Percentiles rank a stretch among this genome's conserved stretches.
Evolutionary conservation across 1,140 invertebrate species (phyloP).

Genomic region (Drosophila ficusphila): DNA sequence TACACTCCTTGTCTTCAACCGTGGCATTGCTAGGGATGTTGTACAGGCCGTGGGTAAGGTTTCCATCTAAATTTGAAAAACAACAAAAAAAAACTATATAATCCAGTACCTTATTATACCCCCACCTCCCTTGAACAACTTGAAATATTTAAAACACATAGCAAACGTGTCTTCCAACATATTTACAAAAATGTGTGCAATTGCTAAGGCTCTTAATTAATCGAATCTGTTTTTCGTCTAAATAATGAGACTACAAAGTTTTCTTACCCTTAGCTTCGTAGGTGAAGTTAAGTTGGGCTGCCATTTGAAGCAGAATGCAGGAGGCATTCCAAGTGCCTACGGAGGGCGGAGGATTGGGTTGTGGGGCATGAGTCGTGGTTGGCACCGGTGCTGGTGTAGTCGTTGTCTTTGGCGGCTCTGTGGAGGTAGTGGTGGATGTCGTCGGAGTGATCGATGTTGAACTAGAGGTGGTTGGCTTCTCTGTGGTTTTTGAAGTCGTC

Average conservation of each 20-base stretch:
- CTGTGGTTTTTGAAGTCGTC: constrained; percentile 32
- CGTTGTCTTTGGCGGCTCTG: constrained; percentile 47
- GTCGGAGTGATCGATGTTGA: constrained; percentile 36
- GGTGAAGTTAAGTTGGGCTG: constrained; percentile 86
- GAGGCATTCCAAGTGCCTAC: constrained; percentile 86
- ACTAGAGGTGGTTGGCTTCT: constrained; percentile 19
- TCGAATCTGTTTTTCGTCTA: too few relatives aligned
- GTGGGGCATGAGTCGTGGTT: constrained; percentile 62
- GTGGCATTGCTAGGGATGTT: constrained; percentile 67
- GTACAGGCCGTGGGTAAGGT: constrained; percentile 44
- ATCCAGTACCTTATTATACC: too few relatives aligned
- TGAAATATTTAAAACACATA: too few relatives aligned
- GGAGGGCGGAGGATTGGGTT: constrained; percentile 84
- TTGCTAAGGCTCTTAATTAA: too few relatives aligned
- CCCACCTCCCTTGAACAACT: too few relatives aligned
- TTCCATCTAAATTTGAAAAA: constrained; percentile 58
- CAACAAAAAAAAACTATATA: background rate
- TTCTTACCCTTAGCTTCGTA: constrained; percentile 84
- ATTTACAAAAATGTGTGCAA: too few relatives aligned
- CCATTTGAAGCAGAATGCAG: constrained; percentile 88
- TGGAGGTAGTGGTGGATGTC: constrained; percentile 28
- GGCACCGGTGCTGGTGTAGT: constrained; percentile 57
- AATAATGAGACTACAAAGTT: too few relatives aligned
- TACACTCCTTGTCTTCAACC: constrained; percentile 55
- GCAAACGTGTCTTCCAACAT: too few relatives aligned